Base-by-base conservation (phyloP, 2,888 invertebrate species). In the Tethea ocularis region DNA sequence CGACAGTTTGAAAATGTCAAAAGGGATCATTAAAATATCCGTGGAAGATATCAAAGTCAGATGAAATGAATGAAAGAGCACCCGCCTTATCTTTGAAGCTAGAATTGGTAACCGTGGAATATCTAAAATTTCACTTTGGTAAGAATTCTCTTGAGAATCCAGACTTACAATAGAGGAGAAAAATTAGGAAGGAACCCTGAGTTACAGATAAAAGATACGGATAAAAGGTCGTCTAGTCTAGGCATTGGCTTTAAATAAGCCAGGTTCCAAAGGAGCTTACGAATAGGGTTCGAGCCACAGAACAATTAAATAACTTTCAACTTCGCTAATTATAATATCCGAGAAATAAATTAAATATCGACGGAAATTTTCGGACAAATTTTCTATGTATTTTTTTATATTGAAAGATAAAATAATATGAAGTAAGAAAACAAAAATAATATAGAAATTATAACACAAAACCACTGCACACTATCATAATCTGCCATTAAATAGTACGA, bases 11-110 rank as follows among this genome's bases (percentile, higher is more conserved):
- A 70, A 63, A 78, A 82, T 77, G 80, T 82, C 80, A 81, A 83
- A 83, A 83, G 78, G 73, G 71, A 71, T 82, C 80, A 80, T 86
- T 86, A 84, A 82, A 84, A 83, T 77, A 73, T 82, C 71, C 74
- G 74, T 59, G 62, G 67, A 69, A 72, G 73, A 78, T 77, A 78
- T 82, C 79, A 78, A 82, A 81, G 81, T 77, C 74, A 72, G 74
- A 82, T 76, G 77, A 74, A 80, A 76, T 68, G 69, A 72, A 73
- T 68, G 70, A 72, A 73, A 73, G 73, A 72, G 70, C 68, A 61
- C 68, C 62, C 69, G 38, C 38, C 46, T 80, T 76, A 80, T 80
- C 80, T 78, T 69, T 68, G 68, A 68, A 68, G 63, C 63, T 46
- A 20, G 64, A 62, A 69, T 71, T 64, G 65, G 59, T 59, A 59